phyloP scores from a whole-genome alignment of 2,888 invertebrate species.

The Hoplodrina blanda region DNA sequence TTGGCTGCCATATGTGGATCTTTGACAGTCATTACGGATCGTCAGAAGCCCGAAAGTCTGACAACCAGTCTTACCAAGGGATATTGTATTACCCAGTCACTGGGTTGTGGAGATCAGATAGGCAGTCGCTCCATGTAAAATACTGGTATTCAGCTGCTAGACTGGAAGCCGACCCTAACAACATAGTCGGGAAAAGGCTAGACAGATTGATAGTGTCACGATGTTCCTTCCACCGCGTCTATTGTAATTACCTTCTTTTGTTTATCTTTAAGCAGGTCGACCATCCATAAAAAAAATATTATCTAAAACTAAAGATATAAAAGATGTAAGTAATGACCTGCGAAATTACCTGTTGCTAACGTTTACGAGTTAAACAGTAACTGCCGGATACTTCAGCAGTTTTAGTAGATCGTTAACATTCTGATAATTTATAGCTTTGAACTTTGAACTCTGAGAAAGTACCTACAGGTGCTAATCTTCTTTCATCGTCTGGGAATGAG shows the following conservation, averaged over 20 bases:
- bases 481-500: not conserved
- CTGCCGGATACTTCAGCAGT: constrained; percentile 39
- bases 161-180: no score
- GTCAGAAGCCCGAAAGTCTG: no score
- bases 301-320: constrained; percentile 25
- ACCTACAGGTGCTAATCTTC: not conserved
- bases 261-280: not conserved
- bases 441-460: constrained; percentile 19
- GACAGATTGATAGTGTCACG: no score
- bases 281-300: constrained; percentile 2
- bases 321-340: constrained; percentile 25
- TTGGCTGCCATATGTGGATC: no score
- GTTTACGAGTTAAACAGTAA: constrained; percentile 48
- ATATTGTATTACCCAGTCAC: no score
- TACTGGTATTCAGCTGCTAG: no score
- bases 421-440: constrained; percentile 34
- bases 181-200: no score
- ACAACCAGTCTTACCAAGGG: no score
- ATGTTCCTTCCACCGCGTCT: no score
- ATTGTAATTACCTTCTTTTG: not conserved
- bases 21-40: no score
- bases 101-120: no score
- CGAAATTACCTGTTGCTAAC: constrained; percentile 51
- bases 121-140: no score
- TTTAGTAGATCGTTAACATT: constrained; percentile 45